These are phyloP conservation scores for Caenorhabditis macrosperma DNA, from an alignment of 2,888 invertebrate genomes.

Conservation along the genomic window DNA sequence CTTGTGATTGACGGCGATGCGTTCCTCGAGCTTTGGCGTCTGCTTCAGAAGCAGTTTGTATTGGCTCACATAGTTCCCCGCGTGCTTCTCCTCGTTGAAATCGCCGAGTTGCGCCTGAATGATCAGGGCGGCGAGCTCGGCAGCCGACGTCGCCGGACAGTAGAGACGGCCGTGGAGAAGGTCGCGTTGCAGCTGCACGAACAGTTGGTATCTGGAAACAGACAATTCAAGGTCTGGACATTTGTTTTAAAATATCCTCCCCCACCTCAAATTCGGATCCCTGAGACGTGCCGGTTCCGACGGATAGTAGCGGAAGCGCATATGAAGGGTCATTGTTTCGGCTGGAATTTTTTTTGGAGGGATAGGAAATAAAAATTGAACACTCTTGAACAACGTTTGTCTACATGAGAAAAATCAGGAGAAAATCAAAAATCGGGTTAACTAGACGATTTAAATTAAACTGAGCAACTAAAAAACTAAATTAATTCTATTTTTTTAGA, in stretches of 20 bases:
- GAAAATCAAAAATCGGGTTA: neutral
- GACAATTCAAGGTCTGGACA: too few species aligned
- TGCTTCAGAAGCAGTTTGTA: slow-evolving; percentile 93
- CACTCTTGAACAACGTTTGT: neutral
- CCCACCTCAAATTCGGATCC: slow-evolving; percentile 90
- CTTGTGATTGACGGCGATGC: slow-evolving; percentile 93
- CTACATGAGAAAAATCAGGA: neutral
- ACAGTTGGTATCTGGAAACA: slow-evolving; percentile 88
- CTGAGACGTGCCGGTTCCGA: slow-evolving; percentile 93
- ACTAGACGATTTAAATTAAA: neutral
- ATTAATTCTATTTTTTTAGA: neutral
- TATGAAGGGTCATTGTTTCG: slow-evolving; percentile 88
- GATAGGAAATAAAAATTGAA: neutral
- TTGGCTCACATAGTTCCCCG: slow-evolving; percentile 90
- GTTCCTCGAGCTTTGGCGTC: slow-evolving; percentile 91
- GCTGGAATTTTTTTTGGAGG: slow-evolving; percentile 54
- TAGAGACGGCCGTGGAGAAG: slow-evolving; percentile 94
- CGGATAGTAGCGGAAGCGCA: slow-evolving; percentile 97
- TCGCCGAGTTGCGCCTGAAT: slow-evolving; percentile 92
- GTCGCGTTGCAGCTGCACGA: slow-evolving; percentile 93
- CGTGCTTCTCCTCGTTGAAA: slow-evolving; percentile 89
- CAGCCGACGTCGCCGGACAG: slow-evolving; percentile 85
- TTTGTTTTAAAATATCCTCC: neutral
- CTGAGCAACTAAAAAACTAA: neutral
- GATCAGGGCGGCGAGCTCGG: slow-evolving; percentile 74